These are phyloP conservation scores for Cricetomys ansorgei DNA, from an alignment of 2,113 vertebrate genomes.

Conservation along the genomic window DNA sequence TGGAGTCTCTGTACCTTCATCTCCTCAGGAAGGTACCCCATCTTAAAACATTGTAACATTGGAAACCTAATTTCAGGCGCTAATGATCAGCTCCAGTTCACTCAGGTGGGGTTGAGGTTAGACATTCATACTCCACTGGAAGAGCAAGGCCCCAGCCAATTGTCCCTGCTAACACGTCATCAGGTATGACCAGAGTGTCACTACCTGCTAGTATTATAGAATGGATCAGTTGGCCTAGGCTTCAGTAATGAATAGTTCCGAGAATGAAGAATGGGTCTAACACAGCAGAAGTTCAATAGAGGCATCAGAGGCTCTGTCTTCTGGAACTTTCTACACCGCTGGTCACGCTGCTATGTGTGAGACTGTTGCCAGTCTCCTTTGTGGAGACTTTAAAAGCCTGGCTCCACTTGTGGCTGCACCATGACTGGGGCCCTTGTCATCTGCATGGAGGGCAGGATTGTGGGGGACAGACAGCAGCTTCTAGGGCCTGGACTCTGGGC, in stretches of 20 bases:
- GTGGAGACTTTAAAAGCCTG: not conserved
- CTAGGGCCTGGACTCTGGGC: not conserved
- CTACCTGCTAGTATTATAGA: accelerated
- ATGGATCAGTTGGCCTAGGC: not conserved
- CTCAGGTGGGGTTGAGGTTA: not conserved
- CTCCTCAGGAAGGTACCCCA: not conserved
- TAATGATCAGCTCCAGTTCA: not conserved
- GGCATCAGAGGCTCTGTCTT: not conserved
- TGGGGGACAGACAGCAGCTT: not conserved
- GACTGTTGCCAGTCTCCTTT: not conserved
- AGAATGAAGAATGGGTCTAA: accelerated
- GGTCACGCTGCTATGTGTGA: too few species aligned
- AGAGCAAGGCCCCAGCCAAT: not conserved
- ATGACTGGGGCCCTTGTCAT: not conserved
- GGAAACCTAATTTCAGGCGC: not conserved
- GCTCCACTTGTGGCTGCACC: not conserved
- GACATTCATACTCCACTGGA: not conserved
- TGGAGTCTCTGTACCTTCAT: not conserved
- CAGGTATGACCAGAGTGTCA: not conserved
- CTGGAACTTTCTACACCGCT: not conserved
- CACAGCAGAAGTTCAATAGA: not conserved
- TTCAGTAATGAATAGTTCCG: not conserved
- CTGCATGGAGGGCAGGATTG: not conserved
- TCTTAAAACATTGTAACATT: not conserved
- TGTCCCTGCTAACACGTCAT: not conserved